Base-by-base conservation (phyloP, 2,113 vertebrate species). In the Siphamia tubifer region DNA sequence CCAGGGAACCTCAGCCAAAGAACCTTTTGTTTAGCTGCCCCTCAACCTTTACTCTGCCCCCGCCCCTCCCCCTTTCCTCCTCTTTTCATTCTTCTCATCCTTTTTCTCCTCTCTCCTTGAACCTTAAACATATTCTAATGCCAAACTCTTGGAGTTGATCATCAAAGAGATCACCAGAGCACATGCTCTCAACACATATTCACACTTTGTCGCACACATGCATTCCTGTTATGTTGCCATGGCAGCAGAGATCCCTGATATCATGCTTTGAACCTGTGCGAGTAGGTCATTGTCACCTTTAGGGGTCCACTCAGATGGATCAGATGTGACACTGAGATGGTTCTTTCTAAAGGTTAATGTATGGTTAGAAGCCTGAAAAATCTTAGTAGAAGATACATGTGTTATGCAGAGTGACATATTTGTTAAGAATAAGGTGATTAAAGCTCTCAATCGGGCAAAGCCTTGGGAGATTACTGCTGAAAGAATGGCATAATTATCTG, bases 21-120 rank as follows among this genome's bases (percentile, higher is more conserved):
- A 77, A 68, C 53, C 74, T 72, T 90, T 89, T 90, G 87, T 90
- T 82, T 74, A 47, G 57, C 39, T 85, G 82, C 82, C 82, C 86
- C 76, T 81, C 77, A 82, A 86, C 81, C 87, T 81, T 70, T 67
- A 31, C 52, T 64, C 58, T 38, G 39, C 69, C 64, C 25, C 17
- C 6, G n/a, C 81, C 84, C 63, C 79, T 62, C 68, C 60, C 53
- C 55, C 35, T 42, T 15, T 35, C 30, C 27, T 64, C 48, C 67
- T 24, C 40, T 51, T 4, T 52, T 80, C 66, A 81, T 68, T 81
- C 66, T 71, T 65, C 58, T 63, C 6, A 12, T 63, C 65, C 62
- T 44, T 56, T 49, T 40, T 12, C 45, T 44, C 40, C 23, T 34
- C 60, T 69, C 86, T 78, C 80, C 86, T 87, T 85, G 89, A 90